These are phyloP conservation scores for Cactoblastis cactorum DNA, from an alignment of 2,888 invertebrate genomes.

Conservation along the genomic window DNA sequence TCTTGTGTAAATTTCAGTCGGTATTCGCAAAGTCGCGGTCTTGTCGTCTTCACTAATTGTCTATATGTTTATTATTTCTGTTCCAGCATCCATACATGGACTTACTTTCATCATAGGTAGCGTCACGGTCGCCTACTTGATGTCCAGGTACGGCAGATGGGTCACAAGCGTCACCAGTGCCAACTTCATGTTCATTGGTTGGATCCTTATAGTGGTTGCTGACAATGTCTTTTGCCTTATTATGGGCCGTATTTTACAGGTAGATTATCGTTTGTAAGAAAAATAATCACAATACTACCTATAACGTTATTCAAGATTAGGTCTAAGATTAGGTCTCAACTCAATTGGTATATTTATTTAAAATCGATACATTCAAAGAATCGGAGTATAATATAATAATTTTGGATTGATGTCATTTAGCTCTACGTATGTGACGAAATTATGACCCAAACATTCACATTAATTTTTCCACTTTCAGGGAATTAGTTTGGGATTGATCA, in stretches of 20 bases:
- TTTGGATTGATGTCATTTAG: too few relatives aligned
- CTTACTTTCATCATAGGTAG: constrained; percentile 43
- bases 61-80: neutral
- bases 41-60: too few relatives aligned
- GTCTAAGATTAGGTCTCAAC: too few relatives aligned
- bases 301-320: too few relatives aligned
- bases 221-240: constrained; percentile 46
- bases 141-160: constrained; percentile 75
- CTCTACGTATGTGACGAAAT: too few relatives aligned
- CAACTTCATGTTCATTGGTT: constrained; percentile 66
- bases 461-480: constrained; percentile 43
- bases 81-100: constrained; percentile 28
- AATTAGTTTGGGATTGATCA: constrained; percentile 64
- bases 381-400: too few relatives aligned
- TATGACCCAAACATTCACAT: neutral
- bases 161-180: constrained; percentile 61
- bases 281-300: too few relatives aligned
- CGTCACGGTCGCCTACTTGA: constrained; percentile 46
- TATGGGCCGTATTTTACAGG: constrained; percentile 28
- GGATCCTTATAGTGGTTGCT: constrained; percentile 59
- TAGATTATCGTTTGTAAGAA: too few relatives aligned
- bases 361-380: too few relatives aligned
- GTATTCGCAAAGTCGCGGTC: neutral
- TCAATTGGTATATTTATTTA: too few relatives aligned
- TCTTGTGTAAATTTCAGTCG: neutral